A percentile compares a stretch with the other conserved stretches of the same genome.
These are phyloP conservation scores for Parambassis ranga DNA, from an alignment of 2,797 vertebrate species.

Conservation along the genomic window DNA sequence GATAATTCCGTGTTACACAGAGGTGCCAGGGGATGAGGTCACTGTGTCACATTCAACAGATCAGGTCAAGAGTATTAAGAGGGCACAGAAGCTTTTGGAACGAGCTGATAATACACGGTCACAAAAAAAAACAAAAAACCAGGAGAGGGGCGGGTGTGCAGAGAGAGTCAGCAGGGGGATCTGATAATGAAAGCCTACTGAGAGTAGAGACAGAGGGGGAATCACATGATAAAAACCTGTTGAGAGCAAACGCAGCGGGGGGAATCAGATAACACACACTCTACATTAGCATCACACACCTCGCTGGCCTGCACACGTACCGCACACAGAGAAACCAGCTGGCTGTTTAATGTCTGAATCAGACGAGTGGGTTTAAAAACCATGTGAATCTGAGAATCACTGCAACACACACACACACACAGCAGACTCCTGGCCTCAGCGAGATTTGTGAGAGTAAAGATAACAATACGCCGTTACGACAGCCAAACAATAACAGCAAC, in stretches of 20 bases:
- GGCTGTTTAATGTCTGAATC: slow-evolving; percentile 28
- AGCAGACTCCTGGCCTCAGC: not conserved
- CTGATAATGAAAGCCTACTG: slow-evolving; percentile 46
- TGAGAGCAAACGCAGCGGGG: slow-evolving; percentile 37
- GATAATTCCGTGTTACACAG: slow-evolving; percentile 38
- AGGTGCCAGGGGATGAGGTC: slow-evolving; percentile 14
- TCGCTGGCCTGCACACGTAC: slow-evolving; percentile 11
- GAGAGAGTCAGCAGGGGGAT: slow-evolving; percentile 32
- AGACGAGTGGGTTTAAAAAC: not conserved
- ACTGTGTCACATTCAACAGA: slow-evolving; percentile 8
- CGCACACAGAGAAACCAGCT: slow-evolving; percentile 32
- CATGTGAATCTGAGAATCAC: not conserved
- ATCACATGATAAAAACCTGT: slow-evolving; percentile 19
- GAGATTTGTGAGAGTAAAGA: not conserved
- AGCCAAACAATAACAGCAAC: not conserved
- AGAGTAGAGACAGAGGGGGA: slow-evolving; percentile 29
- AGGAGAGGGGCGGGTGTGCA: not conserved
- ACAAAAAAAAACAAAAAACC: slow-evolving; percentile 11
- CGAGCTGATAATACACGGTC: slow-evolving; percentile 1
- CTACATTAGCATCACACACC: slow-evolving; percentile 18
- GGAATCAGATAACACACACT: slow-evolving; percentile 33
- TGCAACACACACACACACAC: not conserved
- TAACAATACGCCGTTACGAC: not conserved
- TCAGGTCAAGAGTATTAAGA: slow-evolving; percentile 13
- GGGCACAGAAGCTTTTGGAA: slow-evolving; percentile 6